Evolutionary conservation across 2,888 invertebrate genomes (phyloP), one percentile per base, ranked within the genome.

Genomic region (Agrotis puta): DNA sequence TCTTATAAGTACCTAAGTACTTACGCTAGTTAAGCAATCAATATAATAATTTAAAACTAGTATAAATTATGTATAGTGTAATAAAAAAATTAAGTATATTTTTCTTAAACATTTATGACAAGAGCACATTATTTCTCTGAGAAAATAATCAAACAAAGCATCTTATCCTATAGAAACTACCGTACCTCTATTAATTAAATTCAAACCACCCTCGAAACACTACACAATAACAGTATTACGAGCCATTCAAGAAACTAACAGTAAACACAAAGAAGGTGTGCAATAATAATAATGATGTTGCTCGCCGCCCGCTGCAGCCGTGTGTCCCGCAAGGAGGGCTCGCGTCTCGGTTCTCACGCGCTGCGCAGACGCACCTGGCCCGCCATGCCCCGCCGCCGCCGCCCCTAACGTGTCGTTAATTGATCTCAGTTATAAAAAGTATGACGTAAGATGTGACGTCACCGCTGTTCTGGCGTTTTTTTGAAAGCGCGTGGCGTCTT

Each of bases 271-370:
- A 67, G 73, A 69, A 70, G 54, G 51, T 48, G 62, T 47, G 67
- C 53, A 77, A 58, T 68, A 81, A 74, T 81, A 81, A 81, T 78
- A 74, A 18, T 70, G 43, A 18, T 70, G 43, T 43, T 66, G 82
- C 33, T 81, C 22, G 82, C 82, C 86, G 59, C 82, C 84, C 85
- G 85, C 86, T 47, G 64, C 62, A n/a, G 65, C 86, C 67, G 86
- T 84, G 79, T 84, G 84, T 84, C 86, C 79, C 84, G 82, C 78
- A 81, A 56, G 56, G 39, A 33, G 33, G 27, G 56, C 56, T 18
- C 77, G 62, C 48, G 50, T 59, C 39, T 20, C 73, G 53, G 71
- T 84, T 86, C 84, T 64, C 84, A 84, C 86, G 85, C 57, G 16
- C 27, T 39, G 81, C 54, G 48, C 61, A 18, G 18, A 51, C 64